A percentile compares a stretch with the other conserved stretches of the same genome.
phyloP scores from a whole-genome alignment of 2,797 vertebrate genomes.

The Varecia variegata region DNA sequence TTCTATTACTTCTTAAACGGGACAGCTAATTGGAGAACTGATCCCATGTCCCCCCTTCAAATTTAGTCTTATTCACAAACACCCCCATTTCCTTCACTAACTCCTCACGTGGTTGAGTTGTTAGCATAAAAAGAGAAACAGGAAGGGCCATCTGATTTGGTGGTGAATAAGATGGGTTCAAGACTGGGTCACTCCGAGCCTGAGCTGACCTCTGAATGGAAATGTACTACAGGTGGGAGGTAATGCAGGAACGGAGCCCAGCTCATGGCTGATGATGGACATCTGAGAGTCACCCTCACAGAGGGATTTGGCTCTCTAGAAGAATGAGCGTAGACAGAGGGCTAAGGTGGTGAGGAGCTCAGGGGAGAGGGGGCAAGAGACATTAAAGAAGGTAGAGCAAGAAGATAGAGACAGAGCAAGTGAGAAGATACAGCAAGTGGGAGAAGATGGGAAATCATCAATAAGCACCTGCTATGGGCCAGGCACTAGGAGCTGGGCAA shows the following conservation, averaged over 20 bases:
- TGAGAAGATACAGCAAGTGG: not conserved
- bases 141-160: conserved; percentile 48
- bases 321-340: not conserved
- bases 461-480: not conserved
- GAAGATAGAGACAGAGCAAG: not conserved
- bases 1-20: not conserved
- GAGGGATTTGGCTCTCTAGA: not conserved
- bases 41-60: not conserved
- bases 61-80: conserved; percentile 29
- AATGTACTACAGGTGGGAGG: not conserved
- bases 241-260: not conserved
- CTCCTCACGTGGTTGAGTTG: not conserved
- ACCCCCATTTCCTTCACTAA: conserved; percentile 36
- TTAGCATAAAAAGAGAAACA: conserved; percentile 26
- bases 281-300: too few species aligned
- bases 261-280: not conserved
- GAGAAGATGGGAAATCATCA: not conserved
- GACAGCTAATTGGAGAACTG: not conserved
- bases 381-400: not conserved
- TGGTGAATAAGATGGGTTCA: conserved; percentile 35
- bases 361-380: not conserved
- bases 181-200: not conserved
- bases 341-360: not conserved
- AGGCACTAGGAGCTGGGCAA: not conserved
- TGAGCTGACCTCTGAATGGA: conserved; percentile 4